Evolutionary conservation across 2,113 vertebrate genomes (phyloP).

Genomic region (Limnothrissa miodon): DNA sequence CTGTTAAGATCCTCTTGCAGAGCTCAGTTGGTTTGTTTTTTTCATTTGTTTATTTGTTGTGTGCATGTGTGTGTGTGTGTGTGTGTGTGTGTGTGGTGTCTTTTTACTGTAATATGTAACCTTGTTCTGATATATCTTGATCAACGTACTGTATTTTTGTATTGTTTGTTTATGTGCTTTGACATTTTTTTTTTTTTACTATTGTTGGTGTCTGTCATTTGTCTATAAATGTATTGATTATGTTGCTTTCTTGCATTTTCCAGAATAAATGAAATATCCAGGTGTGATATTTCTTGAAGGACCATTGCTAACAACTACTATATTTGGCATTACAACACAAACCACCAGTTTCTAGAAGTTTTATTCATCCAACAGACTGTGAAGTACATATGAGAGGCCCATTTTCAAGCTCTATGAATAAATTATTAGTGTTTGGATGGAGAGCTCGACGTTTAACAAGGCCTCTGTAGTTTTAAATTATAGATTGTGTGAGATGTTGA

Average conservation of each 20-base stretch:
- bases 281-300: background rate
- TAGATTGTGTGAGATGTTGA: constrained; percentile 3
- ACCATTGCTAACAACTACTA: background rate
- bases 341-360: background rate
- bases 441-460: background rate
- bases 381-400: background rate
- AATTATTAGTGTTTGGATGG: background rate
- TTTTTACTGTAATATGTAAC: background rate
- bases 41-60: constrained; percentile 8
- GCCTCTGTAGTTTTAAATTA: background rate
- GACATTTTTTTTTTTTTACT: background rate
- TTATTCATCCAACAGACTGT: background rate
- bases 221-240: background rate
- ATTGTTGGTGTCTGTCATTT: constrained; percentile 2
- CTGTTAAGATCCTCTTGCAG: background rate
- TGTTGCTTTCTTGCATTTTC: background rate
- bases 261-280: constrained; percentile 9
- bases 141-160: background rate
- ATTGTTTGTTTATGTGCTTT: background rate
- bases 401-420: background rate
- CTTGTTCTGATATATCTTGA: background rate
- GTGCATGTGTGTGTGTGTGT: constrained; percentile 11
- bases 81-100: background rate
- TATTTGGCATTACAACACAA: background rate
- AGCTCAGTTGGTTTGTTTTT: background rate